Conservation (phyloP, 2,113 vertebrate species). For the Nothobranchius furzeri region DNA sequence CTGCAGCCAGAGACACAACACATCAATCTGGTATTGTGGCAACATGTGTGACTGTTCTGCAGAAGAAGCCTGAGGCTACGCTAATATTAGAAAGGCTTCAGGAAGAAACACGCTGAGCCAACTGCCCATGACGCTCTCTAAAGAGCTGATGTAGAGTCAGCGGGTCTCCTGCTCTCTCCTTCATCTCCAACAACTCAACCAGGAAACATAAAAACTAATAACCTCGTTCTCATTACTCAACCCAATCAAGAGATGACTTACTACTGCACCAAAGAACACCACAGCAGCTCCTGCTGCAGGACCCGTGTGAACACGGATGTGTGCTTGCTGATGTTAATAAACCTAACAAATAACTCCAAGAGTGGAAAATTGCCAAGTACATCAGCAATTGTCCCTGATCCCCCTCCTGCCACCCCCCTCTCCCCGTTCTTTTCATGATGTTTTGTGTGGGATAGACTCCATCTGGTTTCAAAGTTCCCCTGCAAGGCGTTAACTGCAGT, state of each 20-base stretch:
- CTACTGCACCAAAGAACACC: neutral
- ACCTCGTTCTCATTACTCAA: conserved; percentile 10
- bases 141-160: conserved; percentile 41
- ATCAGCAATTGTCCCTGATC: conserved; percentile 48
- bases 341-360: conserved; percentile 34
- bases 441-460: conserved; percentile 60
- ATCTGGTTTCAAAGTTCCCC: conserved; percentile 66
- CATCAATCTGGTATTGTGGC: conserved; percentile 57
- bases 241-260: conserved; percentile 7
- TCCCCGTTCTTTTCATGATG: conserved; percentile 42
- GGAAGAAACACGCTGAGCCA: conserved; percentile 34
- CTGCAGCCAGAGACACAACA: conserved; percentile 41
- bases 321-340: conserved; percentile 31
- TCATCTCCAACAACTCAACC: conserved; percentile 20
- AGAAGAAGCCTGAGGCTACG: conserved; percentile 41
- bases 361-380: conserved; percentile 55
- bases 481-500: conserved; percentile 58
- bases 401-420: neutral
- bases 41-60: conserved; percentile 25
- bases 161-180: neutral
- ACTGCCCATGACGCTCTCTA: conserved; percentile 23
- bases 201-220: conserved; percentile 28
- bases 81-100: conserved; percentile 40
- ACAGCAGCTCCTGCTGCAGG: conserved; percentile 2
- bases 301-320: conserved; percentile 27